These are phyloP conservation scores for Troides oblongomaculatus DNA, from an alignment of 2,888 invertebrate species.

Conservation along the genomic window DNA sequence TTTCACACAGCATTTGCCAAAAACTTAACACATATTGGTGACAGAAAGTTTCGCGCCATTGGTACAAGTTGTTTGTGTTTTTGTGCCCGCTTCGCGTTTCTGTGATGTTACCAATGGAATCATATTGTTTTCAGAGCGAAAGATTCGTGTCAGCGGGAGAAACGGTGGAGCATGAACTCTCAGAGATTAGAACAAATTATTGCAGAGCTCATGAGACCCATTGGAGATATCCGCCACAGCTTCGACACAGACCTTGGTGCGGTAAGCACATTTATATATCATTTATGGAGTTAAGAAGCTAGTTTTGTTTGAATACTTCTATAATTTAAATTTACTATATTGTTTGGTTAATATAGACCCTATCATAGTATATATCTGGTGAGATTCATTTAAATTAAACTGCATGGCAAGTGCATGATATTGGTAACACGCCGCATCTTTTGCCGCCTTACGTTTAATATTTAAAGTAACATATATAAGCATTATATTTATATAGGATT, in stretches of 20 bases:
- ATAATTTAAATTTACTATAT: too few relatives aligned
- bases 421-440: too few relatives aligned
- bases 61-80: constrained; percentile 40
- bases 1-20: constrained; percentile 37
- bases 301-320: too few relatives aligned
- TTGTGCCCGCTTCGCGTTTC: constrained; percentile 48
- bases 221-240: constrained; percentile 63
- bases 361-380: too few relatives aligned
- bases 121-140: constrained; percentile 63
- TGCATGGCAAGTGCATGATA: too few relatives aligned
- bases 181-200: constrained; percentile 69
- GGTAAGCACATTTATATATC: constrained; percentile 49
- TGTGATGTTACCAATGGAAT: constrained; percentile 65
- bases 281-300: too few relatives aligned
- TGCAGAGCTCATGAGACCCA: constrained; percentile 70
- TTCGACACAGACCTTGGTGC: constrained; percentile 70
- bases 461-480: too few relatives aligned
- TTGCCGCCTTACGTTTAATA: too few relatives aligned
- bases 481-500: too few relatives aligned
- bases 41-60: constrained; percentile 75
- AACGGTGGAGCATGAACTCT: constrained; percentile 73
- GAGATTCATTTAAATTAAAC: too few relatives aligned
- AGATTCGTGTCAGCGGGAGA: constrained; percentile 54
- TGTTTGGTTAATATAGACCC: too few relatives aligned
- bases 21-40: constrained; percentile 58